Base-by-base conservation (phyloP, 2,113 vertebrate genomes). In the Tachuris rubrigastra region DNA sequence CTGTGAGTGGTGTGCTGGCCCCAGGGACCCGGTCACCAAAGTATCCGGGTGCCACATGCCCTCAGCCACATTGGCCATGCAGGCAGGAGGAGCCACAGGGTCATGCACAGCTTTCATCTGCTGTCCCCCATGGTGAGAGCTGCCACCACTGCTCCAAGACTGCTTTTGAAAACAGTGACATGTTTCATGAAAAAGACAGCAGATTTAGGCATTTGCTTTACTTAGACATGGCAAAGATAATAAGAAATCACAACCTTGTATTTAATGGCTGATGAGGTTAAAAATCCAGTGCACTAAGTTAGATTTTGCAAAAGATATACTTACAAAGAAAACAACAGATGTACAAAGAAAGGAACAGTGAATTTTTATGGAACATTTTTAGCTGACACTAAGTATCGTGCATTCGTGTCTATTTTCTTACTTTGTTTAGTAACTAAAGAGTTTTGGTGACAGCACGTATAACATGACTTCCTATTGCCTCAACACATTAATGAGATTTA, bases 51-150 rank as follows among this genome's bases (percentile, higher is more conserved):
- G 75, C 19, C 67, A 31, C 31, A 22, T 53, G 47, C n/a, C 46
- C 66, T 71, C 12, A 74, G 42, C 28, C 19, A 0, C 60, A 4
- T 12, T 35, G 53, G 31, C 24, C 49, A 11, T 0, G 0, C 0
- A 1, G 42, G 14, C 31, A 33, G 12, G 41, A 46, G 56, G 39
- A 69, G 49, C 25, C 8, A 6, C 11, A 44, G 24, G 53, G 63
- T 77, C 41, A 20, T 0, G 2, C 37, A 50, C 31, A 46, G 42
- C n/a, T 85, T 42, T 37, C 42, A 2, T 42, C 42, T 67, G 23
- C 55, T 82, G 33, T 60, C 27, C 49, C 10, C 15, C 19, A 0
- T 2, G 21, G 11, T 6, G 15, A 9, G 59, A 76, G 53, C 46
- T 73, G 58, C 62, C 5, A 15, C 42, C 63, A 28, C 28, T 44